Percentiles rank a stretch among this genome's conserved stretches.
Conservation (phyloP, 2,797 vertebrate species). For the Acipenser transmontanus region DNA sequence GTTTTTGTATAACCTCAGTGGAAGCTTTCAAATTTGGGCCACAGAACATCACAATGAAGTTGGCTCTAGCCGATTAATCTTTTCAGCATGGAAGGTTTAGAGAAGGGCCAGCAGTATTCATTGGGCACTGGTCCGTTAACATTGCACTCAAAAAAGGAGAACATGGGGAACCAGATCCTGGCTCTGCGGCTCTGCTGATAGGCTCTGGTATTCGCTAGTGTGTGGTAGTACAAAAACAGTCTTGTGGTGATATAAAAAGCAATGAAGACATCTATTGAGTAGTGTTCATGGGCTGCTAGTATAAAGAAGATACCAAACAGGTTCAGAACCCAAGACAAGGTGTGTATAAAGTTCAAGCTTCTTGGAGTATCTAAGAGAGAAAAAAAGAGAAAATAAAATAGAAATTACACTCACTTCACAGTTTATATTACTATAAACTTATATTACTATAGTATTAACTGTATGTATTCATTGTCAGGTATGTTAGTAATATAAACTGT, state of each 20-base stretch:
- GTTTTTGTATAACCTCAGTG: no score
- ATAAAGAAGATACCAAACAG: slow-evolving; percentile 99
- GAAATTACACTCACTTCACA: no score
- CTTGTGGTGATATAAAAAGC: slow-evolving; percentile 98
- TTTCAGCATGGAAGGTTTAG: slow-evolving; percentile 72
- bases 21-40: no score
- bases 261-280: slow-evolving; percentile 97
- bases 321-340: slow-evolving; percentile 95
- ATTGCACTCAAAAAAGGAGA: slow-evolving; percentile 97
- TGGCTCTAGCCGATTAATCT: slow-evolving; percentile 73
- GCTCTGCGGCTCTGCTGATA: slow-evolving; percentile 95
- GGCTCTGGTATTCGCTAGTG: slow-evolving; percentile 90
- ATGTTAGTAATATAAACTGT: no score
- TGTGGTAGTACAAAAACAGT: slow-evolving; percentile 97
- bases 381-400: no score
- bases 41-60: no score
- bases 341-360: slow-evolving; percentile 97
- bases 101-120: slow-evolving; percentile 97
- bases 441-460: no score
- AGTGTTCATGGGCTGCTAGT: slow-evolving; percentile 96
- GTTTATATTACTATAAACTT: no score
- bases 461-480: no score
- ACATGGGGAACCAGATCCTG: slow-evolving; percentile 98
- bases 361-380: slow-evolving; percentile 78
- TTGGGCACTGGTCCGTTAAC: slow-evolving; percentile 95